phyloP scores from a whole-genome alignment of 2,797 vertebrate genomes.

The Champsocephalus esox region DNA sequence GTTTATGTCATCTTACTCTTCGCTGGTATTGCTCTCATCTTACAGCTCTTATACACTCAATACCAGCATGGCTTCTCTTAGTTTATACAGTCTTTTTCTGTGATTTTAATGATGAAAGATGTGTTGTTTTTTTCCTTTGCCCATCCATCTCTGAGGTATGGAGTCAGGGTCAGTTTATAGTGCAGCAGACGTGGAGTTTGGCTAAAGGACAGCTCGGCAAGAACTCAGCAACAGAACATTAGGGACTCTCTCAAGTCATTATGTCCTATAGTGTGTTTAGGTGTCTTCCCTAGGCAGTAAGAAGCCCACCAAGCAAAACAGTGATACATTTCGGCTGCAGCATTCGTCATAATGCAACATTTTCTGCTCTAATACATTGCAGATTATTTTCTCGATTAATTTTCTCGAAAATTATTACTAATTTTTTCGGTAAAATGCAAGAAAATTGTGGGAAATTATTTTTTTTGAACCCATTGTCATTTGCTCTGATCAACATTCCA shows the following conservation, averaged over 20 bases:
- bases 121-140: neutral
- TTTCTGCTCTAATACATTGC: slow-evolving; percentile 9
- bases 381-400: slow-evolving; percentile 6
- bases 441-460: accelerated
- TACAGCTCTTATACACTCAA: slow-evolving; percentile 10
- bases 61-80: slow-evolving; percentile 15
- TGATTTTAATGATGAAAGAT: slow-evolving; percentile 22
- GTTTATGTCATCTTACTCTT: slow-evolving; percentile 22
- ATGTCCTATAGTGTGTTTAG: slow-evolving; percentile 36
- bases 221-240: slow-evolving; percentile 42
- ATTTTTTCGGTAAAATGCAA: neutral
- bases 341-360: slow-evolving; percentile 19
- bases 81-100: slow-evolving; percentile 25
- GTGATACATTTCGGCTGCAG: slow-evolving; percentile 15
- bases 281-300: slow-evolving; percentile 10
- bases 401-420: no score
- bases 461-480: neutral
- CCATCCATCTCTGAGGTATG: slow-evolving; percentile 25
- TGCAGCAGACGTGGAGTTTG: slow-evolving; percentile 38
- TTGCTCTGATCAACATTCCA: neutral
- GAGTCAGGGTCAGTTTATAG: slow-evolving; percentile 54
- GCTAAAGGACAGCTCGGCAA: slow-evolving; percentile 45
- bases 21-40: slow-evolving; percentile 13
- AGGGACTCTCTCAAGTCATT: slow-evolving; percentile 40
- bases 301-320: slow-evolving; percentile 18